phyloP scores from a whole-genome alignment of 2,113 vertebrate species.

The Rhinolophus sinicus region DNA sequence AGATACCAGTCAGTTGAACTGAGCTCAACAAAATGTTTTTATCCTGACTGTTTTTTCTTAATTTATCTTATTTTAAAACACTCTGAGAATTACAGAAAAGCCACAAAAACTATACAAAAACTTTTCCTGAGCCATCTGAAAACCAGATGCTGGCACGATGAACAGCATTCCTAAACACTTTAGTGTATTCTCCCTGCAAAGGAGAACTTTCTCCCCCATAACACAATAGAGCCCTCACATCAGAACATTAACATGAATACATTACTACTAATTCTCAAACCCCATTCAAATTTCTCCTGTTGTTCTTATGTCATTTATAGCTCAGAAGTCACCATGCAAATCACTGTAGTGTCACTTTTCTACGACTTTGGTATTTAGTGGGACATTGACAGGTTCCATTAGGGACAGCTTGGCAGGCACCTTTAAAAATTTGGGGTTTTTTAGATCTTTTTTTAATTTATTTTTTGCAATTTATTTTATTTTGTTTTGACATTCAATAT shows the following conservation, averaged over 20 bases:
- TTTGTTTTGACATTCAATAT: too few species aligned
- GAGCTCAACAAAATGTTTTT: neutral
- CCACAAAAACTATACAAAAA: neutral
- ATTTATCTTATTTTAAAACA: neutral
- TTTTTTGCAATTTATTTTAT: too few species aligned
- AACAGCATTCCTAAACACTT: neutral
- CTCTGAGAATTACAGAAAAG: neutral
- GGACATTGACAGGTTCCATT: neutral
- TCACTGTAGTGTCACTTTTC: neutral
- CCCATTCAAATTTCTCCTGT: neutral
- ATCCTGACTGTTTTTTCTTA: neutral
- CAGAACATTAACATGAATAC: neutral
- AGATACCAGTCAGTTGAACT: neutral
- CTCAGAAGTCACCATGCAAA: neutral
- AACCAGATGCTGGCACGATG: neutral
- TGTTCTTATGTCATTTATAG: neutral
- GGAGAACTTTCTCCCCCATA: neutral
- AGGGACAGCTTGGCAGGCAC: neutral
- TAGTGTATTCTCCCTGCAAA: neutral
- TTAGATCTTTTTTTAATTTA: too few species aligned
- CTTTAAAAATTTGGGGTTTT: neutral
- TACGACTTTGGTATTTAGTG: neutral
- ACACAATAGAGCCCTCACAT: neutral
- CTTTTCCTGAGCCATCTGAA: neutral
- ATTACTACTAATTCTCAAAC: neutral